phyloP scores from a whole-genome alignment of 2,888 invertebrate genomes.

The Aspidiotus destructor region DNA sequence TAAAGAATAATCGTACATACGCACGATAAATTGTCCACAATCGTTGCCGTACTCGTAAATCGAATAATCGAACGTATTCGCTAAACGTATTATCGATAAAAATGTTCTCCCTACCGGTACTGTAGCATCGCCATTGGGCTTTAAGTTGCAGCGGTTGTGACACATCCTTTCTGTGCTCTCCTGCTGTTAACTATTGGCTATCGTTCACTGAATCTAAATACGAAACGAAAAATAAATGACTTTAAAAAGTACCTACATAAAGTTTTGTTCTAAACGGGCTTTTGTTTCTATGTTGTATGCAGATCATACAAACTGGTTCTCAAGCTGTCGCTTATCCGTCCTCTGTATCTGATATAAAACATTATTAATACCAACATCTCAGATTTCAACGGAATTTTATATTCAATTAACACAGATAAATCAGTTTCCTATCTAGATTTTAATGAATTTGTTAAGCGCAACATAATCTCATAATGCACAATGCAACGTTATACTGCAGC shows the following conservation, averaged over 20 bases:
- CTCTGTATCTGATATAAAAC: slow-evolving; percentile 3
- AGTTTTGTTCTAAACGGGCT: slow-evolving; percentile 23
- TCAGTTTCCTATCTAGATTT: slow-evolving; percentile 23
- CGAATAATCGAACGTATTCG: no score
- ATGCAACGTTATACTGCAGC: background rate
- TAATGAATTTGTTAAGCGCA: slow-evolving; percentile 30
- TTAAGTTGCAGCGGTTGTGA: slow-evolving; percentile 16
- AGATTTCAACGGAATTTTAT: slow-evolving; percentile 31
- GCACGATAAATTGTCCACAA: no score
- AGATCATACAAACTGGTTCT: background rate
- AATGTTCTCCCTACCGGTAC: no score
- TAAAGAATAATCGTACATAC: no score
- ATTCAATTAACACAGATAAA: slow-evolving; percentile 32
- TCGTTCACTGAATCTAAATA: slow-evolving; percentile 8
- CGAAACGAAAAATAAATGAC: slow-evolving; percentile 25
- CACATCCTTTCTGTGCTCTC: slow-evolving; percentile 24
- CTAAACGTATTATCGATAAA: no score
- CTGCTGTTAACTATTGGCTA: slow-evolving; percentile 18
- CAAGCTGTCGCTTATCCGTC: slow-evolving; percentile 7
- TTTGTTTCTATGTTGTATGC: slow-evolving; percentile 13
- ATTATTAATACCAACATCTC: slow-evolving; percentile 27
- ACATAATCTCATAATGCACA: background rate
- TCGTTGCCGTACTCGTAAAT: no score
- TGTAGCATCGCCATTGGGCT: no score
- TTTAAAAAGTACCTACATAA: slow-evolving; percentile 14